Percentiles rank a stretch among this genome's conserved stretches.
Evolutionary conservation across 1,140 invertebrate species (phyloP).

Genomic region (Drosophila auraria): DNA sequence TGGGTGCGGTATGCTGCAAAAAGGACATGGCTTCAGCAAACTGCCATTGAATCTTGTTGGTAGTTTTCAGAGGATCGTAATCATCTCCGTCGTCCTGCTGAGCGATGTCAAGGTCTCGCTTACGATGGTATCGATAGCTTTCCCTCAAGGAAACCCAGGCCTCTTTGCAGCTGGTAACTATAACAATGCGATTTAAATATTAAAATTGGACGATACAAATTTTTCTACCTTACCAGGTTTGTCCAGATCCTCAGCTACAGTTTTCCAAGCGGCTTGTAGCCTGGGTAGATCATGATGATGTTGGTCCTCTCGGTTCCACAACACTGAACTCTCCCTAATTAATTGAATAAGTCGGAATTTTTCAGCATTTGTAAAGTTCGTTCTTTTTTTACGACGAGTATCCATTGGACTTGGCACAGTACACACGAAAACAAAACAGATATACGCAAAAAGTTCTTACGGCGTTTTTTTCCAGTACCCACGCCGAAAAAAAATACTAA

Average conservation of each 20-base stretch:
- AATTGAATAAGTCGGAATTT: background rate
- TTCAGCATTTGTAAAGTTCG: background rate
- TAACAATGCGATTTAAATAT: background rate
- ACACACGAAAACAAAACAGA: conserved; percentile 3
- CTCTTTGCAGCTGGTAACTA: background rate
- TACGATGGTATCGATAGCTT: conserved; percentile 6
- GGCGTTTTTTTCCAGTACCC: background rate
- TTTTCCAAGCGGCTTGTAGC: background rate
- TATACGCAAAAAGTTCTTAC: background rate
- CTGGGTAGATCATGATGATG: background rate
- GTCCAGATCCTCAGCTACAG: background rate
- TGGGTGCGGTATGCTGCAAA: background rate
- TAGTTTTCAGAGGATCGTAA: background rate
- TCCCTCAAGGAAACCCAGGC: background rate
- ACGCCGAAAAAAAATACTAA: too few species aligned
- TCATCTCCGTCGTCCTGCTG: background rate
- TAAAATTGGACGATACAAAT: background rate
- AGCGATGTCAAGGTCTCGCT: background rate
- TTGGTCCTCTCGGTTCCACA: background rate
- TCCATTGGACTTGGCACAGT: background rate
- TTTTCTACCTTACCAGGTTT: background rate
- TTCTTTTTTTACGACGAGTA: background rate
- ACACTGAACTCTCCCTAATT: background rate
- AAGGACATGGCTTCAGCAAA: conserved; percentile 13
- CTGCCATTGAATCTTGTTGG: background rate